phyloP scores from a whole-genome alignment of 2,113 vertebrate genomes.

The Craseonycteris thonglongyai region DNA sequence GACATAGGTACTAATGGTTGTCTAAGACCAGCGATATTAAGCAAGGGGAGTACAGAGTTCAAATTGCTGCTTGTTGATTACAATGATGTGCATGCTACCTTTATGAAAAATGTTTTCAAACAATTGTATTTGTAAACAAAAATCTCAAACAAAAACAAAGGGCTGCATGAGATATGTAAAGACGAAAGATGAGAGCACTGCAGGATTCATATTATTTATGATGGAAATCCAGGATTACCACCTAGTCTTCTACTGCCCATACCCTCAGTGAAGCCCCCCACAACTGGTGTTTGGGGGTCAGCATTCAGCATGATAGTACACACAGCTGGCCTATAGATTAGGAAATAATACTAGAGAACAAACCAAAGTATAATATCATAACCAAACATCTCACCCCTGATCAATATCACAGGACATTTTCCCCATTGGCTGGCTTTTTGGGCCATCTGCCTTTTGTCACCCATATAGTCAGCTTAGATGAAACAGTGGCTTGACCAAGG shows the following conservation, averaged over 20 bases:
- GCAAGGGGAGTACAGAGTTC: not conserved
- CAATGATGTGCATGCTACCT: not conserved
- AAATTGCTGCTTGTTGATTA: not conserved
- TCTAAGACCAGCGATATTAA: not conserved
- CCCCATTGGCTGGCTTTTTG: not conserved
- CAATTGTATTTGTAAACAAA: not conserved
- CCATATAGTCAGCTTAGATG: not conserved
- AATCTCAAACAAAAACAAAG: not conserved
- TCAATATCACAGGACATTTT: not conserved
- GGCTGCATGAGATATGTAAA: not conserved
- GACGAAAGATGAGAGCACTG: not conserved
- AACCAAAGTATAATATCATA: not conserved
- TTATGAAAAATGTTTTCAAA: not conserved
- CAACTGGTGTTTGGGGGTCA: too few relatives aligned
- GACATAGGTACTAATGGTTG: not conserved
- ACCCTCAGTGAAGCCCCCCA: not conserved
- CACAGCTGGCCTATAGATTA: not conserved
- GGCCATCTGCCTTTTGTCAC: not conserved
- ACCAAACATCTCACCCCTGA: not conserved
- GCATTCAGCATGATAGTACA: accelerated
- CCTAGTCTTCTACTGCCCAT: not conserved
- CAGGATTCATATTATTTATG: not conserved
- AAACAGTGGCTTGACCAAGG: not conserved
- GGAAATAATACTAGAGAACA: not conserved
- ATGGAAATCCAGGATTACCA: not conserved